Percentiles rank a stretch among this genome's conserved stretches.
These are phyloP conservation scores for Neotoxoptera formosana DNA, from an alignment of 1,140 invertebrate genomes.

Conservation along the genomic window DNA sequence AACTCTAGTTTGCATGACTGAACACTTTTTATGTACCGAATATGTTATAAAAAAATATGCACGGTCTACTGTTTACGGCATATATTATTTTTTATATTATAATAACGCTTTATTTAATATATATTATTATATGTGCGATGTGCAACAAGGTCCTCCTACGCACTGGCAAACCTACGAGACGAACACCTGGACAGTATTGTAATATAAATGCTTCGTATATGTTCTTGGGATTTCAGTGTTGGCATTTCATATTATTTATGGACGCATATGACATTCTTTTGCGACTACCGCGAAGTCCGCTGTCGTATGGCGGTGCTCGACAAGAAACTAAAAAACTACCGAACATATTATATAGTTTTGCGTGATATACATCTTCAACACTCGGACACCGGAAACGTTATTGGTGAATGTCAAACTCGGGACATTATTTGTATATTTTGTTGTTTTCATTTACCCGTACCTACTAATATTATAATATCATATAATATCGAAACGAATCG, in stretches of 20 bases:
- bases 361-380: neutral
- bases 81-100: neutral
- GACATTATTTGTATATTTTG: neutral
- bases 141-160: neutral
- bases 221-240: neutral
- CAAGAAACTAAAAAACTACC: neutral
- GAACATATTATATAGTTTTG: neutral
- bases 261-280: neutral
- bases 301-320: neutral
- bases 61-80: neutral
- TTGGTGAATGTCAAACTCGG: neutral
- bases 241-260: conserved; percentile 27
- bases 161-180: neutral
- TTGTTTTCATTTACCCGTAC: neutral
- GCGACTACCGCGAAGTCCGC: neutral
- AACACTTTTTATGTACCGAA: neutral
- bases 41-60: neutral
- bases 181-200: neutral
- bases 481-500: neutral
- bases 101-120: too few relatives aligned
- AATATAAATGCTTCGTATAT: neutral
- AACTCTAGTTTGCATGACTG: neutral
- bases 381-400: neutral
- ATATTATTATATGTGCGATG: neutral
- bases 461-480: neutral